Conservation (phyloP, 64 coral and sea anemone genomes). For the Pachyseris speciosa region DNA sequence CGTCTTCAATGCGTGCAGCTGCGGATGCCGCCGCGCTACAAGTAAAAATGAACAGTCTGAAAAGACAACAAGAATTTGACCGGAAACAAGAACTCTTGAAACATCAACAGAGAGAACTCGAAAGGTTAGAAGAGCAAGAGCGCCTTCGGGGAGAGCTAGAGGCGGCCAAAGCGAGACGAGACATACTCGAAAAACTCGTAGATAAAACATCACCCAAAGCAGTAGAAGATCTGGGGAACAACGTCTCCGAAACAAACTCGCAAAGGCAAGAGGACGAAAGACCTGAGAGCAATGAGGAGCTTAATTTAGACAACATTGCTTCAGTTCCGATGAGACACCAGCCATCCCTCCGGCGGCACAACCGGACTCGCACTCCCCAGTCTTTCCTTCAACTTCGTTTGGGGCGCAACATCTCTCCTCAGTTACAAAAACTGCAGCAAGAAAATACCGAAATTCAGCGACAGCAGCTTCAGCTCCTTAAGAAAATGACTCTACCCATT, state of each 20-base stretch:
- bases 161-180: background rate
- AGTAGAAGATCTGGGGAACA: background rate
- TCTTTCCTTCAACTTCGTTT: background rate
- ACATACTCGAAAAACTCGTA: background rate
- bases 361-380: background rate
- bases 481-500: conserved; percentile 44
- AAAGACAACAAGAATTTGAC: conserved; percentile 14
- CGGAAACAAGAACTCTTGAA: background rate
- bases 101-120: background rate
- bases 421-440: conserved; percentile 5
- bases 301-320: background rate
- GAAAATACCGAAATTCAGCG: conserved; percentile 67
- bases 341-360: background rate
- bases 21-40: background rate
- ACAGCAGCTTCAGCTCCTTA: conserved; percentile 44
- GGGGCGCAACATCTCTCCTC: background rate
- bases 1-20: conserved; percentile 10
- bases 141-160: background rate
- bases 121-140: background rate
- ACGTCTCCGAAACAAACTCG: too few relatives aligned
- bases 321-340: background rate
- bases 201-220: background rate
- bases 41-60: background rate
- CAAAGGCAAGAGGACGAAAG: background rate
- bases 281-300: background rate